Percentiles rank a stretch among this genome's conserved stretches.
phyloP scores from a whole-genome alignment of 2,797 vertebrate species.

The Yasuhikotakia modesta region DNA sequence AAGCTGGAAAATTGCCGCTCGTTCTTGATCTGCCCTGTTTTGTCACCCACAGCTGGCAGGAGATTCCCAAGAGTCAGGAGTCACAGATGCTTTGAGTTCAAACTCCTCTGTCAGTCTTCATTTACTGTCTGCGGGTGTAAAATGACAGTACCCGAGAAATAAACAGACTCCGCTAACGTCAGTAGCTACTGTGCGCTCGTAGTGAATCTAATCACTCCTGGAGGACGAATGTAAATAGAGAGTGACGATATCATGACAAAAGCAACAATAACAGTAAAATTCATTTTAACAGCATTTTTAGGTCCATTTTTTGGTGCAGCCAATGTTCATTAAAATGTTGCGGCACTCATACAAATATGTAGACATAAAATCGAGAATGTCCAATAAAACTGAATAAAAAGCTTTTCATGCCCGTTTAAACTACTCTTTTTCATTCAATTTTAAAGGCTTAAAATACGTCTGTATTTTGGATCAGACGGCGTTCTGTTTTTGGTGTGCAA shows the following conservation, averaged over 20 bases:
- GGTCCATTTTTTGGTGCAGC: neutral
- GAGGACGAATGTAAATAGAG: constrained; percentile 21
- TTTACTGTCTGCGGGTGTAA: constrained; percentile 29
- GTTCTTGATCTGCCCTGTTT: constrained; percentile 58
- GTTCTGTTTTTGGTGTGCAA: neutral
- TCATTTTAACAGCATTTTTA: constrained; percentile 18
- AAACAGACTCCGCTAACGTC: neutral
- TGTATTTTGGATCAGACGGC: neutral
- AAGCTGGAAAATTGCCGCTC: constrained; percentile 41
- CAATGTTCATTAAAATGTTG: constrained; percentile 19
- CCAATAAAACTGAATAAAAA: constrained; percentile 36
- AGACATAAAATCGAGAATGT: constrained; percentile 16
- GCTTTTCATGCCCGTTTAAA: constrained; percentile 24
- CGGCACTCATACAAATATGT: constrained; percentile 2
- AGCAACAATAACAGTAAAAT: constrained; percentile 13
- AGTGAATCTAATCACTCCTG: constrained; percentile 19
- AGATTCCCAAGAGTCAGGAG: constrained; percentile 59
- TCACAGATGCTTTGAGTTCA: constrained; percentile 37
- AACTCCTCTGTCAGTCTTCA: constrained; percentile 43
- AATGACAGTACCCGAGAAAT: constrained; percentile 35
- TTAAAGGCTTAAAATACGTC: neutral
- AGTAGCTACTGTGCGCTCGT: constrained; percentile 2
- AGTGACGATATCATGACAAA: constrained; percentile 24
- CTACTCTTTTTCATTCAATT: constrained; percentile 31
- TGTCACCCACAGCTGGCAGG: constrained; percentile 64